A percentile compares a stretch with the other conserved stretches of the same genome.
These are phyloP conservation scores for Pristionchus arcanus DNA, from an alignment of 2,888 invertebrate genomes.

Conservation along the genomic window DNA sequence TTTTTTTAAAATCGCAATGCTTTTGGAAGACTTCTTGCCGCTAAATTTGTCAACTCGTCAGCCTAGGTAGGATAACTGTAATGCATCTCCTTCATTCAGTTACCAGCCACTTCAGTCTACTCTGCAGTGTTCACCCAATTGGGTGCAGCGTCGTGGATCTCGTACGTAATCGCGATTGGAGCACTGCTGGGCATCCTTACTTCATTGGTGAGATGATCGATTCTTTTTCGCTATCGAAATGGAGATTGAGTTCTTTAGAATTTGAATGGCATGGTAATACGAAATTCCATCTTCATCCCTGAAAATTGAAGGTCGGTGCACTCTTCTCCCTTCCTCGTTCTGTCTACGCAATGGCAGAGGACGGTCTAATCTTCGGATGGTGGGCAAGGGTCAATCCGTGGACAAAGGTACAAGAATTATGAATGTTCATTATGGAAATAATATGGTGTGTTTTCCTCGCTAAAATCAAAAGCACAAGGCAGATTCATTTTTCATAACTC, in stretches of 20 bases:
- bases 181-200: conserved; percentile 52
- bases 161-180: conserved; percentile 25
- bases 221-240: too few species aligned
- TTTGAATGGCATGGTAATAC: too few species aligned
- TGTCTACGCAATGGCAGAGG: conserved; percentile 69
- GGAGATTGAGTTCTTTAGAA: too few species aligned
- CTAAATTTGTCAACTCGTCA: too few species aligned
- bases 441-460: too few species aligned
- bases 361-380: conserved; percentile 66
- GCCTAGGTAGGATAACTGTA: too few species aligned
- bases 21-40: too few species aligned
- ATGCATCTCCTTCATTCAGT: neutral
- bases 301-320: conserved; percentile 59
- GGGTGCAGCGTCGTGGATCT: neutral
- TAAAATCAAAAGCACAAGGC: too few species aligned
- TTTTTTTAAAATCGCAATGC: too few species aligned
- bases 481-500: too few species aligned
- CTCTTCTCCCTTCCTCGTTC: conserved; percentile 65
- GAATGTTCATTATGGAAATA: neutral
- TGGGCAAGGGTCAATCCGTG: conserved; percentile 61
- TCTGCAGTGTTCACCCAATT: neutral
- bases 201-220: conserved; percentile 30
- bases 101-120: conserved; percentile 24
- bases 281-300: neutral
- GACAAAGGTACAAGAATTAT: conserved; percentile 58